phyloP scores from a whole-genome alignment of 2,797 vertebrate genomes.

The Pangasius mekongensis region DNA sequence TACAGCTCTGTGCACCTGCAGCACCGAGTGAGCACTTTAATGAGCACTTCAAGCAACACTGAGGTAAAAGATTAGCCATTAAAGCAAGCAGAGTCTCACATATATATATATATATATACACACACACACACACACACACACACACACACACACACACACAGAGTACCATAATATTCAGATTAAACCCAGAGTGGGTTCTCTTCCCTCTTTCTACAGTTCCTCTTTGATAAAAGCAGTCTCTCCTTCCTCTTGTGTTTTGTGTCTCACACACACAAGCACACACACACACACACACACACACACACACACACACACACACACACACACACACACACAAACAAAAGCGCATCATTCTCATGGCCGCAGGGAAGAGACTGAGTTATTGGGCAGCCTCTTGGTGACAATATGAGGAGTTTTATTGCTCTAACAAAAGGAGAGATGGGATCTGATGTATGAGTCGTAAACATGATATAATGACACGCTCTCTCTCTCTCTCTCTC shows the following conservation, averaged over 20 bases:
- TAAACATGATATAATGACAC: slow-evolving; percentile 45
- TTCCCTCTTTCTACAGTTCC: neutral
- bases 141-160: neutral
- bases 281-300: neutral
- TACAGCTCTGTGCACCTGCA: slow-evolving; percentile 3
- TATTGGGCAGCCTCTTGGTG: slow-evolving; percentile 48
- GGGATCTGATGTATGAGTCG: slow-evolving; percentile 50
- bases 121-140: neutral
- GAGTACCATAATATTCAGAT: neutral
- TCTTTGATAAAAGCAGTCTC: neutral
- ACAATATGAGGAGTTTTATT: slow-evolving; percentile 56
- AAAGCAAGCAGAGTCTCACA: neutral
- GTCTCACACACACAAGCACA: neutral
- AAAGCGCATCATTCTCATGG: neutral
- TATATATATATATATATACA: neutral
- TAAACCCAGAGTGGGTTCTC: neutral
- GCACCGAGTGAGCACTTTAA: slow-evolving; percentile 4
- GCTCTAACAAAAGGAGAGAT: slow-evolving; percentile 52
- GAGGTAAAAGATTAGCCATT: slow-evolving; percentile 19
- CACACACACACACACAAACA: slow-evolving; percentile 16
- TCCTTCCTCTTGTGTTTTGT: neutral
- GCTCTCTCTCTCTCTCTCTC: neutral
- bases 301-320: slow-evolving; percentile 4
- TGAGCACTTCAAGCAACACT: slow-evolving; percentile 11
- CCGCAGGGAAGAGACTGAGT: slow-evolving; percentile 39